These are phyloP conservation scores for Heterotis niloticus DNA, from an alignment of 2,113 vertebrate species.

Conservation along the genomic window DNA sequence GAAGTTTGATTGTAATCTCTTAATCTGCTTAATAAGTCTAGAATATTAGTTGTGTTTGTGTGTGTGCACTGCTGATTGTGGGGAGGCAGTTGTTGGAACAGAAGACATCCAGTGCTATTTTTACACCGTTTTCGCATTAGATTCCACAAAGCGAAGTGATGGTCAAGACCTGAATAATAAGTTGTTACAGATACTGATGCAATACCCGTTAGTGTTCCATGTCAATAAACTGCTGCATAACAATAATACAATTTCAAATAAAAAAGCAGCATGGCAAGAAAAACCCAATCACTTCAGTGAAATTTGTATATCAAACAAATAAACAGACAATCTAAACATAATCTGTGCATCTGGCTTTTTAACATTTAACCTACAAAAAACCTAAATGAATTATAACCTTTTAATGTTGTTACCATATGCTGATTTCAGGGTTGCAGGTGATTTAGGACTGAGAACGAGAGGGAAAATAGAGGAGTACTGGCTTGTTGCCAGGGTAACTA, in stretches of 20 bases:
- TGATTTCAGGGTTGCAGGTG: slow-evolving; percentile 54
- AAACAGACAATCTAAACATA: not conserved
- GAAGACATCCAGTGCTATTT: not conserved
- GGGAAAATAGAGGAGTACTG: slow-evolving; percentile 45
- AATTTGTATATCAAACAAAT: not conserved
- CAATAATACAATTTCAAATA: not conserved
- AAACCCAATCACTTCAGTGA: not conserved
- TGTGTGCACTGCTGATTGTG: slow-evolving; percentile 4
- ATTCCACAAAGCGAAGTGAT: not conserved
- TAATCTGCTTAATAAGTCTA: slow-evolving; percentile 62
- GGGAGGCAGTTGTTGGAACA: not conserved
- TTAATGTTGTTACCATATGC: slow-evolving; percentile 13
- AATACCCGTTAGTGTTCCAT: not conserved
- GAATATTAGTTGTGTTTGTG: slow-evolving; percentile 34
- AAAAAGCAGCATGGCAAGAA: not conserved
- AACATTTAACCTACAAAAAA: not conserved
- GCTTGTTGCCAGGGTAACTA: slow-evolving; percentile 72
- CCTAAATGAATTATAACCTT: not conserved
- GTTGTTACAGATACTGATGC: not conserved
- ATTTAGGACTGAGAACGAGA: slow-evolving; percentile 13
- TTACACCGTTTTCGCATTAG: not conserved
- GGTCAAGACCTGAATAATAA: not conserved
- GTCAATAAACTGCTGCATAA: not conserved
- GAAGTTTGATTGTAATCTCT: slow-evolving; percentile 55
- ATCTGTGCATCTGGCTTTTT: not conserved